Evolutionary conservation across 2,113 vertebrate species (phyloP).

Genomic region (Ranitomeya imitator): DNA sequence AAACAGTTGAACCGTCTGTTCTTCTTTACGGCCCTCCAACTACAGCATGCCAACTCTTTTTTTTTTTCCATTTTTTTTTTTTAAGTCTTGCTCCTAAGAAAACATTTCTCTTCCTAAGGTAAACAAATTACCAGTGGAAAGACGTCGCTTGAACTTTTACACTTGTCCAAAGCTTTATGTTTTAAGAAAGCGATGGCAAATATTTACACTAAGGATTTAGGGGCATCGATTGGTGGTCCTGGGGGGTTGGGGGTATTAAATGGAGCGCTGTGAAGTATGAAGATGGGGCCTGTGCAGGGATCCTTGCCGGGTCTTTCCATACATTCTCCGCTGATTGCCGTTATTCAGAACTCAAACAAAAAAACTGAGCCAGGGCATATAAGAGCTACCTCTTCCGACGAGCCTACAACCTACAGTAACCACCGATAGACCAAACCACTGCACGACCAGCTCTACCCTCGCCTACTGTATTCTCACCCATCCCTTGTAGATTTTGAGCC

Average conservation of each 20-base stretch:
- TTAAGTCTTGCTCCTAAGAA: background rate
- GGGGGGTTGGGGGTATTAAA: background rate
- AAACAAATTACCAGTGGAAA: conserved; percentile 25
- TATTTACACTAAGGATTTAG: conserved; percentile 25
- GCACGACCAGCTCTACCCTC: too few species aligned
- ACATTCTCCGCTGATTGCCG: background rate
- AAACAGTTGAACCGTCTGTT: conserved; percentile 1
- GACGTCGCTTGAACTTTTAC: background rate
- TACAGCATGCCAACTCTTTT: background rate
- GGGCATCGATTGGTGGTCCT: background rate
- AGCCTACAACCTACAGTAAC: too few species aligned
- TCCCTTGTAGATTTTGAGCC: too few species aligned
- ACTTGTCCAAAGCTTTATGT: background rate
- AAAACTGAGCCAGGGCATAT: too few species aligned
- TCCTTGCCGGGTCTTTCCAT: background rate
- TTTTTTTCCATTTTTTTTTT: background rate
- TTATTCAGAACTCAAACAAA: too few species aligned
- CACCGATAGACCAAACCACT: too few species aligned
- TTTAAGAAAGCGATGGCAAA: conserved; percentile 12
- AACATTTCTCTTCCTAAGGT: conserved; percentile 30
- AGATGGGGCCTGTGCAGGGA: background rate
- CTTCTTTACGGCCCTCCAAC: background rate
- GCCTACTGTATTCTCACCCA: too few species aligned
- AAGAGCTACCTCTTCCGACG: too few species aligned
- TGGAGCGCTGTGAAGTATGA: background rate